Base-by-base conservation (phyloP, 2,797 vertebrate genomes). In the Arnoldichthys spilopterus region DNA sequence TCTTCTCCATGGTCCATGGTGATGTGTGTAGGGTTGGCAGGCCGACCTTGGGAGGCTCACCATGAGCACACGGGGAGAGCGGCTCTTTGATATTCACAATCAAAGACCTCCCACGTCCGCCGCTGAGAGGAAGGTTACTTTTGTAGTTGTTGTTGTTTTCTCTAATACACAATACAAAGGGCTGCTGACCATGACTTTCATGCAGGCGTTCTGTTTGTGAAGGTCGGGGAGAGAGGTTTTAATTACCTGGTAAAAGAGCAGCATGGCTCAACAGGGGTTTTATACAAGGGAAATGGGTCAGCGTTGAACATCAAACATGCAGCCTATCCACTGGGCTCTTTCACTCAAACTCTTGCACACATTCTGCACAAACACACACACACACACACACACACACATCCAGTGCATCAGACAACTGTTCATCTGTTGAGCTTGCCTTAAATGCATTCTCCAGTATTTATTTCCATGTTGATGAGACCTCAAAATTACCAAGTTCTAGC, bases 101-200 rank as follows among this genome's bases (percentile, higher is more conserved):
- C 85, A 86, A 86, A 86, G 83, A 82, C 85, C 90, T 91, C 89
- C 90, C 88, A 89, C 89, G 91, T 91, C 91, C 88, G 87, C 90
- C 86, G 86, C 83, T 56, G 88, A 91, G 91, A 92, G 91, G 93
- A 93, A 93, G 92, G 92, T 92, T 93, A 93, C 90, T 92, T 92
- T 93, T 92, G 93, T 94, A 92, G 91, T 93, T 93, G 93, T 93
- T 94, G 92, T 93, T 94, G 92, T 87, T 87, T 82, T 87, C 82
- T 84, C 62, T 86, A 83, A 92, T 93, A 90, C 87, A 90, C 85
- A 90, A 85, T 90, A 94, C 92, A 94, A 94, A 94, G 91, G 63
- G 89, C 91, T 91, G 89, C 91, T 93, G 93, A 93, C 93, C 93
- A 93, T 94, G 93, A 94, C 93, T 94, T 92, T 90, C 90, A 93